Evolutionary conservation across 2,888 invertebrate genomes (phyloP).

Genomic region (Pilophorus perplexus): DNA sequence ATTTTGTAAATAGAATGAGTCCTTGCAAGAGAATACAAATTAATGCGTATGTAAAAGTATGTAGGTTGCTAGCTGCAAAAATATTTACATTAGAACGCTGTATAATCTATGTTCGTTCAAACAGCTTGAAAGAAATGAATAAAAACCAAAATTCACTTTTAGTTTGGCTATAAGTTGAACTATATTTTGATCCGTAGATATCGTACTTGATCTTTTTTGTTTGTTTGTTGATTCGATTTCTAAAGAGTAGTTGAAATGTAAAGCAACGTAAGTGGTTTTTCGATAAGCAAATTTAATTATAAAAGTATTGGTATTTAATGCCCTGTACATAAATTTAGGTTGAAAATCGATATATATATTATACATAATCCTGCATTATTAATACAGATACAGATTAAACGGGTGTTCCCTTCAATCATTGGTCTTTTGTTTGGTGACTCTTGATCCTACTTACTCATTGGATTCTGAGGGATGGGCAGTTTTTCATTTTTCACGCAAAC

Average conservation of each 20-base stretch:
- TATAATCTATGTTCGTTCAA: slow-evolving; percentile 2
- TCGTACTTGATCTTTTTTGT: too few relatives aligned
- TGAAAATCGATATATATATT: slow-evolving; percentile 21
- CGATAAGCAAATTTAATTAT: not conserved
- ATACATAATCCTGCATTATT: slow-evolving; percentile 12
- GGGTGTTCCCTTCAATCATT: slow-evolving; percentile 33
- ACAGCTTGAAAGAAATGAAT: not conserved
- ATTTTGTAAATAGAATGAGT: not conserved
- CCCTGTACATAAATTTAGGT: slow-evolving; percentile 34
- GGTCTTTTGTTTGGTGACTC: not conserved
- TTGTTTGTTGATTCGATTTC: not conserved
- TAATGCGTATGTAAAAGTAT: not conserved
- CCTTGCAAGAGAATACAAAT: not conserved
- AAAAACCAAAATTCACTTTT: not conserved
- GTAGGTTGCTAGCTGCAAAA: slow-evolving; percentile 1
- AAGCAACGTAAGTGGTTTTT: not conserved
- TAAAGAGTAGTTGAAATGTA: not conserved
- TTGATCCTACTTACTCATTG: not conserved
- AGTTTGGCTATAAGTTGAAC: not conserved
- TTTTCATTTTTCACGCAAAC: too few relatives aligned
- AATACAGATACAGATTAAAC: slow-evolving; percentile 31
- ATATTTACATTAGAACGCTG: not conserved
- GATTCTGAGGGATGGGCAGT: too few relatives aligned
- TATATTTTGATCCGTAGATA: too few relatives aligned
- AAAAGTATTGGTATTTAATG: slow-evolving; percentile 28